phyloP scores from a whole-genome alignment of 2,113 vertebrate species.

The Phalacrocorax carbo region DNA sequence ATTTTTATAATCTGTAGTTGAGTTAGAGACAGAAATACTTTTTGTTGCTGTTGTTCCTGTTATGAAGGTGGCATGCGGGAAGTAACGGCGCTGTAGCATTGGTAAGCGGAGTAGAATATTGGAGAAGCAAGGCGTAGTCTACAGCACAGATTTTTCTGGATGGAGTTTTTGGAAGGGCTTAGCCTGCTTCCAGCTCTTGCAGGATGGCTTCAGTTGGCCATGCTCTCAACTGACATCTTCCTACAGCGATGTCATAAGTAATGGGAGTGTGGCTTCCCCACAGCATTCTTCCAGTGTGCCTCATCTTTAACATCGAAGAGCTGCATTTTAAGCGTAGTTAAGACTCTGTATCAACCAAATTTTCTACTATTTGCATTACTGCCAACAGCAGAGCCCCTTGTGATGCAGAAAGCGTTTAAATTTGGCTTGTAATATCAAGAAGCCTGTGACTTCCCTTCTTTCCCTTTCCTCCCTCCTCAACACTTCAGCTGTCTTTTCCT shows the following conservation, averaged over 20 bases:
- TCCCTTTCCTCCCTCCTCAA: constrained; percentile 20
- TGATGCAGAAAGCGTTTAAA: constrained; percentile 42
- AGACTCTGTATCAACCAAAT: background rate
- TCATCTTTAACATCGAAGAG: background rate
- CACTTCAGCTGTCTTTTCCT: background rate
- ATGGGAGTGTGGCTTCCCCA: background rate
- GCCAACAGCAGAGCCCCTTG: constrained; percentile 25
- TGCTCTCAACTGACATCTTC: background rate
- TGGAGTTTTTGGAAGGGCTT: background rate
- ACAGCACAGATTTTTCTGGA: background rate
- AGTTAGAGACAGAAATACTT: background rate
- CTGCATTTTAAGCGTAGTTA: background rate
- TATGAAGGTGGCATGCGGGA: background rate
- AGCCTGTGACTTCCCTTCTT: constrained; percentile 48
- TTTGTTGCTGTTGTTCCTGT: background rate
- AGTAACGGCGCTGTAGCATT: background rate
- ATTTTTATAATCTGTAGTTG: background rate
- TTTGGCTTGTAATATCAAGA: constrained; percentile 49
- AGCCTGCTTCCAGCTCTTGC: background rate
- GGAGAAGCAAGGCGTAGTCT: background rate
- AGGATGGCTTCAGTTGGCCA: background rate
- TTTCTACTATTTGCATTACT: background rate
- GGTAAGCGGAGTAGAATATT: background rate
- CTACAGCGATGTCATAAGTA: background rate
- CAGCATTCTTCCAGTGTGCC: background rate